phyloP scores from a whole-genome alignment of 1,140 invertebrate species.

The Varroa destructor region DNA sequence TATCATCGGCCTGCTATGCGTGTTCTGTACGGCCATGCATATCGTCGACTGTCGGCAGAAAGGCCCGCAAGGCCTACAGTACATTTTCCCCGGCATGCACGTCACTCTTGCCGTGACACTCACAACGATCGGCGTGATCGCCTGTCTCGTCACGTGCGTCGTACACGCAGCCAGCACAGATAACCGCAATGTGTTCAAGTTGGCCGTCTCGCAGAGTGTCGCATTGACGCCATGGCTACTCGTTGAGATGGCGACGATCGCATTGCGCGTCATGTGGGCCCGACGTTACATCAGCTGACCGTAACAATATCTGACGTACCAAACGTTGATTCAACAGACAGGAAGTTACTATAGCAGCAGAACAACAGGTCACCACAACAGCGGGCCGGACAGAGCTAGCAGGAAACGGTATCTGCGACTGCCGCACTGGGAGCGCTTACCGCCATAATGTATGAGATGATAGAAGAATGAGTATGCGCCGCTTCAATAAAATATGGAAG shows the following conservation, averaged over 20 bases:
- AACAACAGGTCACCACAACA: too few relatives aligned
- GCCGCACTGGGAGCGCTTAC: too few relatives aligned
- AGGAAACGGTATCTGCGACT: too few relatives aligned
- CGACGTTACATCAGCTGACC: constrained; percentile 24
- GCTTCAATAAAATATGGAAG: too few relatives aligned
- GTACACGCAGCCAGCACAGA: constrained; percentile 3
- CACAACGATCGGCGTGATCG: constrained; percentile 19
- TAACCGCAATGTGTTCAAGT: constrained; percentile 18
- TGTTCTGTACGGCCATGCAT: constrained; percentile 3
- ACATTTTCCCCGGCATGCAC: constrained; percentile 23
- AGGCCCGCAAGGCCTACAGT: constrained; percentile 21
- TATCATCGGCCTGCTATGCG: constrained; percentile 15
- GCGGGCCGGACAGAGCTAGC: too few relatives aligned
- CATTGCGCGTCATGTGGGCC: constrained; percentile 3
- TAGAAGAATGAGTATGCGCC: too few relatives aligned
- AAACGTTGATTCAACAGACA: too few relatives aligned
- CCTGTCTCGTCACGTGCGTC: constrained; percentile 1
- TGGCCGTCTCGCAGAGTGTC: constrained; percentile 26
- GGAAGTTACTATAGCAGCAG: too few relatives aligned
- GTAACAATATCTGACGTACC: not conserved
- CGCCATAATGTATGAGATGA: too few relatives aligned
- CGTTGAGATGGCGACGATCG: constrained; percentile 2
- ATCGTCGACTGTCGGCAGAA: constrained; percentile 11
- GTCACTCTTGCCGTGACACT: constrained; percentile 23
- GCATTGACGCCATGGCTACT: constrained; percentile 22